Base-by-base conservation (phyloP, 2,113 vertebrate genomes). In the Vombatus ursinus region DNA sequence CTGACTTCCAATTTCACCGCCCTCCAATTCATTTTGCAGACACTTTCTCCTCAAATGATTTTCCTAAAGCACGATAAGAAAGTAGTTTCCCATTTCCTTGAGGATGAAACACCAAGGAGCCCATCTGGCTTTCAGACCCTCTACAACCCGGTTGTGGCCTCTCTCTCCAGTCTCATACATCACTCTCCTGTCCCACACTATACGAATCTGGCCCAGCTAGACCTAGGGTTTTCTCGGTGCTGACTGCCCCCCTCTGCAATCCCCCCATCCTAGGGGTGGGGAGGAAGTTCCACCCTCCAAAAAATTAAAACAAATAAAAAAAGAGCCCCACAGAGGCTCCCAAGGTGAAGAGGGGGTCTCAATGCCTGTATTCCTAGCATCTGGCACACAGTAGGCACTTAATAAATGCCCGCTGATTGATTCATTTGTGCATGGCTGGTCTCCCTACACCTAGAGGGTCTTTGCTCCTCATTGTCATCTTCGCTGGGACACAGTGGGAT, bases 351-450 rank as follows among this genome's bases (percentile, higher is more conserved):
- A 25, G 61, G 28, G 31, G 0, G 31, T 14, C 31, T 68, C 57
- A 68, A 10, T 68, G 54, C 22, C 14, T 37, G 12, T 4, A 68
- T 14, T 68, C 57, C 31, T 37, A n/a, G 61, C 5, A 12, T n/a
- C 16, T 6, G 31, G 16, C 14, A 77, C 14, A 24, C 31, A 16
- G 57, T 0, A 57, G 57, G 31, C 61, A 68, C 31, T 37, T 68
- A 37, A 68, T 68, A 68, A 68, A 68, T 1, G 28, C 57, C 57
- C 31, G 61, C 37, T n/a, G 61, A n/a, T 16, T 0, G 37, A 68
- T n/a, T 16, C 16, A 1, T 44, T 22, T 44, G 37, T 37, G 61
- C 61, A 26, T 0, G 12, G 12, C 2, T 7, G 0, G 3, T 14
- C 31, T 57, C 61, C 61, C 61, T 16, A 37, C 31, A 37, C n/a